Percentiles rank a stretch among this genome's conserved stretches.
Conservation (phyloP, 64 coral and sea anemone genomes). For the Pocillopora damicornis region DNA sequence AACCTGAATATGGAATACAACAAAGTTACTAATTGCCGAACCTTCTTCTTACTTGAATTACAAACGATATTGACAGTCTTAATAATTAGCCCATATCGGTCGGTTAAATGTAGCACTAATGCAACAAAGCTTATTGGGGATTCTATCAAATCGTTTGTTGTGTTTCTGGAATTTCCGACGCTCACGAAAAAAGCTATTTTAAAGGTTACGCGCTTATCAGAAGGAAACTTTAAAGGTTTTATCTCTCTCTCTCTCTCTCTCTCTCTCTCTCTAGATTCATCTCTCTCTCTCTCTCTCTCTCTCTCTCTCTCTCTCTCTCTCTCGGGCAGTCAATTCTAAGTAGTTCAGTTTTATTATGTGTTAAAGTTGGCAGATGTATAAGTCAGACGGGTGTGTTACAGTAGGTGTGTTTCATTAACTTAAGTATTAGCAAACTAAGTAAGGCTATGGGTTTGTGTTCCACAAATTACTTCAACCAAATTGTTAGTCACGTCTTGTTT, state of each 20-base stretch:
- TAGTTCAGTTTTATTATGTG: background rate
- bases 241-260: background rate
- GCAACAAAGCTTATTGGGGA: background rate
- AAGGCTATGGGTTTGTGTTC: background rate
- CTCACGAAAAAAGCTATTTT: background rate
- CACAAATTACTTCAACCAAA: background rate
- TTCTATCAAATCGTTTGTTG: background rate
- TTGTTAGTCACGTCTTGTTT: background rate
- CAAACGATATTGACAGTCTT: background rate
- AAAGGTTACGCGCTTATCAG: background rate
- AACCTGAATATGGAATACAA: background rate
- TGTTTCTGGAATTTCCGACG: background rate
- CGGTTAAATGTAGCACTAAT: background rate
- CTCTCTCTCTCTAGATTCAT: background rate
- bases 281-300: background rate
- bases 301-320: background rate
- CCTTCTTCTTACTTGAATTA: background rate
- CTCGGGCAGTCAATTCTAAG: background rate
- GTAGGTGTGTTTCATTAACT: background rate
- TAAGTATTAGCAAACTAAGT: background rate
- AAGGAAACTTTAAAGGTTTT: background rate
- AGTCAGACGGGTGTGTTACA: background rate
- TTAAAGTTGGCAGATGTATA: constrained; percentile 2
- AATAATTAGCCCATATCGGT: background rate
- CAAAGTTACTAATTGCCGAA: background rate